Percentiles rank a stretch among this genome's conserved stretches.
These are phyloP conservation scores for Ondatra zibethicus DNA, from an alignment of 2,113 vertebrate species.

Conservation along the genomic window DNA sequence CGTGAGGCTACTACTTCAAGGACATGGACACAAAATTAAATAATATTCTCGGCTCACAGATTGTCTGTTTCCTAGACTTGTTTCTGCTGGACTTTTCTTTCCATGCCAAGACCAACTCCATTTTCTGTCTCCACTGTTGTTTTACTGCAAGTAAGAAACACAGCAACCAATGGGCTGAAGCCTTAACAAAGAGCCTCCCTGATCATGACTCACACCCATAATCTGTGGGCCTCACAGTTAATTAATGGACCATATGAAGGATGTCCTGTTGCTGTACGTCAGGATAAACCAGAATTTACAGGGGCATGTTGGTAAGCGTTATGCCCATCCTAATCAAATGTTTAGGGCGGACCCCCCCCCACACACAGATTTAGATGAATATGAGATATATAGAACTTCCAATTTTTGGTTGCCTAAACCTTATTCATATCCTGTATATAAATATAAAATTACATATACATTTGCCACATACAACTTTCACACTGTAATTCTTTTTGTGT, in stretches of 20 bases:
- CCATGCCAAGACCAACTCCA: not conserved
- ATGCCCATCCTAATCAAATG: not conserved
- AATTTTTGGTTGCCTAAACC: not conserved
- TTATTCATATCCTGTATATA: not conserved
- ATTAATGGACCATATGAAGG: not conserved
- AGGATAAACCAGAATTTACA: not conserved
- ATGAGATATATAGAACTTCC: not conserved
- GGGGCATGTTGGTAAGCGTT: rapidly evolving
- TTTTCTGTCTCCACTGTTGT: not conserved
- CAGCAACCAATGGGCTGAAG: not conserved
- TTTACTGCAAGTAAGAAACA: not conserved
- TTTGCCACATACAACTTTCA: not conserved
- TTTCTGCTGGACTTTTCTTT: not conserved
- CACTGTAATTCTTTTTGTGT: not conserved
- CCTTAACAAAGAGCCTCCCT: not conserved
- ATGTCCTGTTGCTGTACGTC: not conserved
- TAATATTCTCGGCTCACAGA: not conserved
- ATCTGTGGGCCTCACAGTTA: not conserved
- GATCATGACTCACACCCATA: not conserved
- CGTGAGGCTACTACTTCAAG: not conserved
- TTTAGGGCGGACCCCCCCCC: too few relatives aligned
- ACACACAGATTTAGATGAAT: not conserved
- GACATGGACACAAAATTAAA: not conserved
- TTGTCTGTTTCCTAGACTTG: not conserved
- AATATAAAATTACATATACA: not conserved